Conservation (phyloP, 2,797 vertebrate genomes). For the Anguilla anguilla region DNA sequence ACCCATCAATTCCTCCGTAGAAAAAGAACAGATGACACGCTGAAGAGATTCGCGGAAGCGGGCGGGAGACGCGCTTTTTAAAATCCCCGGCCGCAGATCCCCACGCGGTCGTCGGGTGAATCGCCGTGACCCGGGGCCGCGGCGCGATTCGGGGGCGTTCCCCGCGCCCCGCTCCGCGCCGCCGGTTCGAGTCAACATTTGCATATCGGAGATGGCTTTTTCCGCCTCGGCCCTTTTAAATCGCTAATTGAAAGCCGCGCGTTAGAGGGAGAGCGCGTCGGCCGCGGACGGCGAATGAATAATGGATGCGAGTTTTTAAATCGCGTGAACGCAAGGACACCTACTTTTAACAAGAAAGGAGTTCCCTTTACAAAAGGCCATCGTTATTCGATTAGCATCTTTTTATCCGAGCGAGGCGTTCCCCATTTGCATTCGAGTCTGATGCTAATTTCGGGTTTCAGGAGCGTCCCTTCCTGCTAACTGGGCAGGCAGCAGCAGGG, state of each 20-base stretch:
- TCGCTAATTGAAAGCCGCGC: conserved; percentile 23
- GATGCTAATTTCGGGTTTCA: background rate
- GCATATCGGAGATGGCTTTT: conserved; percentile 6
- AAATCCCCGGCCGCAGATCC: background rate
- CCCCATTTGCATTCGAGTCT: background rate
- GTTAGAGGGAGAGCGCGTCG: background rate
- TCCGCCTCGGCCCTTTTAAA: background rate
- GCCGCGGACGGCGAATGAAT: background rate
- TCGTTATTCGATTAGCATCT: background rate
- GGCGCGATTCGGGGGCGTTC: conserved; percentile 7
- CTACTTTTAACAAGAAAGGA: background rate
- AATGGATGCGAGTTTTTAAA: background rate
- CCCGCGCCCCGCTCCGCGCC: background rate
- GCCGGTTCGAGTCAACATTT: conserved; percentile 18
- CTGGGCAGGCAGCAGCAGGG: background rate
- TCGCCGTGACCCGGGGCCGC: background rate
- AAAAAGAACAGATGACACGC: conserved; percentile 7
- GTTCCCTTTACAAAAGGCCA: background rate
- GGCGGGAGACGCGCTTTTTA: background rate
- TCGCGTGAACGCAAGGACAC: background rate
- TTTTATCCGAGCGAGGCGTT: background rate
- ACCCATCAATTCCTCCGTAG: conserved; percentile 32
- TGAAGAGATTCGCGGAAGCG: background rate
- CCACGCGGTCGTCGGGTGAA: background rate
- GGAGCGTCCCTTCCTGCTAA: background rate